phyloP scores from a whole-genome alignment of 37 sponge, comb jelly and placozoan genomes.

The Theonella swinhoei region DNA sequence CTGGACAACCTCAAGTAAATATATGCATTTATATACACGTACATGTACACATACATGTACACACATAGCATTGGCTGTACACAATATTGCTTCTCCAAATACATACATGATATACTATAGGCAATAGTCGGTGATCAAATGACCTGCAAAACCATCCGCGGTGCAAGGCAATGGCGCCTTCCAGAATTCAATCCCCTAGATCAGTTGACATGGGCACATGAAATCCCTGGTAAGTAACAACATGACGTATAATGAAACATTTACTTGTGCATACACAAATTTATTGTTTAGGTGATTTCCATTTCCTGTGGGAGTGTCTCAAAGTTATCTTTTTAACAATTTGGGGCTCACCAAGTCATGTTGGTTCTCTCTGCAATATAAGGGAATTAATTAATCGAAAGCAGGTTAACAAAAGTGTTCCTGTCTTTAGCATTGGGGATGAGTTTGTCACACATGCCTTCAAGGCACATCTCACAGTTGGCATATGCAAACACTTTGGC shows the following conservation, averaged over 20 bases:
- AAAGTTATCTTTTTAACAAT: slow-evolving; percentile 4
- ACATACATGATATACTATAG: too few relatives aligned
- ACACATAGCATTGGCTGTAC: too few relatives aligned
- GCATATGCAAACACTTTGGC: background rate
- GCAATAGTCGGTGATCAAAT: too few relatives aligned
- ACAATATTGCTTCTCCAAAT: too few relatives aligned
- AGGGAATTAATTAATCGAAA: background rate
- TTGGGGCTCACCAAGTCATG: slow-evolving; percentile 21
- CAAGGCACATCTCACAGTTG: slow-evolving; percentile 12
- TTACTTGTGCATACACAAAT: too few relatives aligned
- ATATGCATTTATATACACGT: too few relatives aligned
- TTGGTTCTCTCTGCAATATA: slow-evolving; percentile 30
- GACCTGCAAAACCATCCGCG: slow-evolving; percentile 15
- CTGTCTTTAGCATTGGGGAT: slow-evolving; percentile 13
- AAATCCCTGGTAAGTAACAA: slow-evolving; percentile 30
- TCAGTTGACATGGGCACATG: slow-evolving; percentile 35
- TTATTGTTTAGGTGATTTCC: slow-evolving; percentile 39
- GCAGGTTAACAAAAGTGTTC: slow-evolving; percentile 19
- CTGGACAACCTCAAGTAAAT: too few relatives aligned
- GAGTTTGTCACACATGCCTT: slow-evolving; percentile 22
- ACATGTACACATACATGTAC: too few relatives aligned
- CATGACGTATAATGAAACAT: background rate
- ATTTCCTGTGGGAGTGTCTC: too few relatives aligned
- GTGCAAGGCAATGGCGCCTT: background rate
- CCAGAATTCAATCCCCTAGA: background rate